Evolutionary conservation across 2,888 invertebrate genomes (phyloP).

Genomic region (Sinodicranocentrus sp.): DNA sequence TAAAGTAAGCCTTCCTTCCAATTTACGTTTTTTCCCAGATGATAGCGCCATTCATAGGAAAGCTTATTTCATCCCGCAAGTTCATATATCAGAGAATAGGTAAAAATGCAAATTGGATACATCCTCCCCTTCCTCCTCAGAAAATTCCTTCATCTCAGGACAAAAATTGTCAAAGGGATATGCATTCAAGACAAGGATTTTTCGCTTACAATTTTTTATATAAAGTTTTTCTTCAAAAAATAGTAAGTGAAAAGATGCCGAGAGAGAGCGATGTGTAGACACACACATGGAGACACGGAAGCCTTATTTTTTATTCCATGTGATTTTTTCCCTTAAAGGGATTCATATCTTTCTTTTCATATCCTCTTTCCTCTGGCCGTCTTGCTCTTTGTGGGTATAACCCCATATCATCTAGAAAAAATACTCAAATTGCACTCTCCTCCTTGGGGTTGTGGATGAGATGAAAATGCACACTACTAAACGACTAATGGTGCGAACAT

Average conservation of each 20-base stretch:
- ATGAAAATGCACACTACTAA: constrained; percentile 23
- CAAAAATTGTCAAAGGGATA: constrained; percentile 16
- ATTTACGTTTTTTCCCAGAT: no score
- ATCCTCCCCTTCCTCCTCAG: not conserved
- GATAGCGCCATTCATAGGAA: no score
- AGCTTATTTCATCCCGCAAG: no score
- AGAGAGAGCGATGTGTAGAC: constrained; percentile 3
- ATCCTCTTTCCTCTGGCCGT: not conserved
- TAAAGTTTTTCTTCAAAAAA: not conserved
- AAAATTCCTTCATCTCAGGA: not conserved
- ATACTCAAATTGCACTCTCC: not conserved
- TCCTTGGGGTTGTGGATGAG: constrained; percentile 2
- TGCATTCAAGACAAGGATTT: not conserved
- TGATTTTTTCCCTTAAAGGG: constrained; percentile 18
- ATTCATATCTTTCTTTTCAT: constrained; percentile 12
- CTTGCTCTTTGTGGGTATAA: constrained; percentile 1
- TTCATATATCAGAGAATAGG: not conserved
- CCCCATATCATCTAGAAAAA: no score
- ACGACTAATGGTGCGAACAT: constrained; percentile 39
- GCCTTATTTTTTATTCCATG: constrained; percentile 17
- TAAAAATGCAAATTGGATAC: constrained; percentile 29
- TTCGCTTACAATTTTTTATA: no score
- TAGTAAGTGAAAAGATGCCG: constrained; percentile 12
- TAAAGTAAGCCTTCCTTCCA: no score
- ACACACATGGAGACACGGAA: not conserved